Conservation (phyloP, 2,888 invertebrate species). For the Lissocephala sabroskyi region DNA sequence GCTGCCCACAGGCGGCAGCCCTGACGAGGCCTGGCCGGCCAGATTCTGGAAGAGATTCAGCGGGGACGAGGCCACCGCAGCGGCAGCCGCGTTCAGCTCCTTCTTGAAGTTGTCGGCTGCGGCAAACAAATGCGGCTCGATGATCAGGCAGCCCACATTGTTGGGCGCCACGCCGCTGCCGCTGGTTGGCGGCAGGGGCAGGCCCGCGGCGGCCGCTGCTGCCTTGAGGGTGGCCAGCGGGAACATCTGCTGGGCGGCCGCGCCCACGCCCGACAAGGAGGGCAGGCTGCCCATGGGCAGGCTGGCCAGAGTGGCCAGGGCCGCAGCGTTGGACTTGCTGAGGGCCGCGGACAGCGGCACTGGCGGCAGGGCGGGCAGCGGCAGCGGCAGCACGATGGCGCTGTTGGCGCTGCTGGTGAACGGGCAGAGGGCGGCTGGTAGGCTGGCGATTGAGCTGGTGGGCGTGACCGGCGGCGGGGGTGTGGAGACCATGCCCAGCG, state of each 20-base stretch:
- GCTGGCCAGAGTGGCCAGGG: constrained; percentile 33
- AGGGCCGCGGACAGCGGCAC: constrained; percentile 36
- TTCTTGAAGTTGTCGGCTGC: constrained; percentile 67
- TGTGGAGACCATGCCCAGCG: constrained; percentile 38
- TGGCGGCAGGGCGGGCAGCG: constrained; percentile 47
- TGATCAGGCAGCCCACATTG: constrained; percentile 65
- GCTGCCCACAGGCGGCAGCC: not conserved
- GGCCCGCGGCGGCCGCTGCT: constrained; percentile 43
- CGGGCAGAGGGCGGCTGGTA: no score
- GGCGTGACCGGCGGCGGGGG: no score
- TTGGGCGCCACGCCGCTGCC: constrained; percentile 48
- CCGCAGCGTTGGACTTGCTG: constrained; percentile 32
- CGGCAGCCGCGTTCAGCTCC: constrained; percentile 58
- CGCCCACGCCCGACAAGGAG: constrained; percentile 25
- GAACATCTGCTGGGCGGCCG: constrained; percentile 53
- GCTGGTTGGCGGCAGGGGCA: constrained; percentile 49
- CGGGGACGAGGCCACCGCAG: constrained; percentile 44
- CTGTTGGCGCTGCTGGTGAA: constrained; percentile 20
- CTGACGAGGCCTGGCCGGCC: constrained; percentile 39
- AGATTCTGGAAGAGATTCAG: constrained; percentile 62
- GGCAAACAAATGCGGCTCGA: constrained; percentile 65
- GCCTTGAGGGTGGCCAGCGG: constrained; percentile 52
- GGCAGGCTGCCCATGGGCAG: constrained; percentile 28
- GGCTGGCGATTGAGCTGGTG: no score
- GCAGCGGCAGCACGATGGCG: constrained; percentile 48